Evolutionary conservation across 2,888 invertebrate species (phyloP).

Genomic region (Phortica okadai): DNA sequence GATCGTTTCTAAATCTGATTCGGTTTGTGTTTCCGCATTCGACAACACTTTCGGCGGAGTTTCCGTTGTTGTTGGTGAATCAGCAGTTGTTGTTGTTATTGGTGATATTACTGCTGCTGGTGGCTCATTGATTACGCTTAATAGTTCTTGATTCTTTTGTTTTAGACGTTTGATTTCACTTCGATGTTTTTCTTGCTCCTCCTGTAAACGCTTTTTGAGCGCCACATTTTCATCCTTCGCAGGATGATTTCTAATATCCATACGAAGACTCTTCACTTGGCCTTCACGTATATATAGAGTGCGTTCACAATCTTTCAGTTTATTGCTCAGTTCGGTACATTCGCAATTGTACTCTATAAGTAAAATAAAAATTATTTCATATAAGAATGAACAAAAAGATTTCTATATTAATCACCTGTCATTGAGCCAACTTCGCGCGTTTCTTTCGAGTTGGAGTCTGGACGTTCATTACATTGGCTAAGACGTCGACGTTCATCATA

Average conservation of each 20-base stretch:
- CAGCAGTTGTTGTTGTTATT: conserved; percentile 29
- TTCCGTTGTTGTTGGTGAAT: conserved; percentile 6
- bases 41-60: background rate
- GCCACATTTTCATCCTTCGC: conserved; percentile 68
- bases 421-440: conserved; percentile 64
- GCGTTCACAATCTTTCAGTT: conserved; percentile 66
- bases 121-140: conserved; percentile 41
- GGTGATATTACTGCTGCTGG: conserved; percentile 32
- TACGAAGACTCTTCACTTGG: conserved; percentile 66
- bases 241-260: conserved; percentile 71
- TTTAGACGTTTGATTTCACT: conserved; percentile 66
- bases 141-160: conserved; percentile 55
- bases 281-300: conserved; percentile 67
- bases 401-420: conserved; percentile 52
- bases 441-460: conserved; percentile 64
- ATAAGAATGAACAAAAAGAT: conserved; percentile 4
- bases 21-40: conserved; percentile 57
- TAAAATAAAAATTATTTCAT: background rate
- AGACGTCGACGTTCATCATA: conserved; percentile 72
- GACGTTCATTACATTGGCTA: conserved; percentile 72
- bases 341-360: conserved; percentile 61
- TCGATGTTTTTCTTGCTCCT: conserved; percentile 65
- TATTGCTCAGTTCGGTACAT: conserved; percentile 64
- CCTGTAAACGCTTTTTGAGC: conserved; percentile 65
- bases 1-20: conserved; percentile 51